These are phyloP conservation scores for Drosophila sulfurigaster DNA, from an alignment of 1,140 invertebrate species.

Conservation along the genomic window DNA sequence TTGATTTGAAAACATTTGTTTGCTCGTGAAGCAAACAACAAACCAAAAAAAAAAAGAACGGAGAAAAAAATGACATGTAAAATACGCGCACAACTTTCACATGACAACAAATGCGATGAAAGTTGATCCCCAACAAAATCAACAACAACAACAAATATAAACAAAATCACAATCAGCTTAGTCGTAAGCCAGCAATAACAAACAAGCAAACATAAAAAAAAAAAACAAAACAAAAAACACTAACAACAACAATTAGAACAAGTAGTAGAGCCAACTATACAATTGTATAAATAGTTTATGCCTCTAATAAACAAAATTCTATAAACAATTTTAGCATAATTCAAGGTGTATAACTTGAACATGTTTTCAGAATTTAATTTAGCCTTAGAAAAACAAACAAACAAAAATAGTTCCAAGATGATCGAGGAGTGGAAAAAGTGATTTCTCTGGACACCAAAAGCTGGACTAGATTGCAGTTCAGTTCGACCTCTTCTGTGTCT, in stretches of 20 bases:
- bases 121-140: background rate
- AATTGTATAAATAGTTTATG: slow-evolving; percentile 36
- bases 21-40: background rate
- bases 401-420: no score
- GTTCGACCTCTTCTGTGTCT: no score
- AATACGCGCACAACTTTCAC: slow-evolving; percentile 2
- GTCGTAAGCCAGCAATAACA: slow-evolving; percentile 15
- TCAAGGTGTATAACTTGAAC: no score
- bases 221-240: slow-evolving; percentile 3
- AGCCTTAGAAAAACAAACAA: no score
- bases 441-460: no score
- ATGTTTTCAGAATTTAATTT: no score
- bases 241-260: slow-evolving; percentile 30
- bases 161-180: slow-evolving; percentile 5
- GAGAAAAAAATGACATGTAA: background rate
- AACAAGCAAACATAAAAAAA: slow-evolving; percentile 1
- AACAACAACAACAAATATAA: slow-evolving; percentile 3
- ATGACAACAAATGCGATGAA: slow-evolving; percentile 13
- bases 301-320: slow-evolving; percentile 32
- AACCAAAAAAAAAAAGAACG: slow-evolving; percentile 18
- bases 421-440: no score
- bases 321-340: slow-evolving; percentile 6
- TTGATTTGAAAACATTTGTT: slow-evolving; percentile 2
- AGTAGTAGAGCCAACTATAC: slow-evolving; percentile 27
- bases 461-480: no score